phyloP scores from a whole-genome alignment of 2,888 invertebrate species.

The Onchidella celtica region DNA sequence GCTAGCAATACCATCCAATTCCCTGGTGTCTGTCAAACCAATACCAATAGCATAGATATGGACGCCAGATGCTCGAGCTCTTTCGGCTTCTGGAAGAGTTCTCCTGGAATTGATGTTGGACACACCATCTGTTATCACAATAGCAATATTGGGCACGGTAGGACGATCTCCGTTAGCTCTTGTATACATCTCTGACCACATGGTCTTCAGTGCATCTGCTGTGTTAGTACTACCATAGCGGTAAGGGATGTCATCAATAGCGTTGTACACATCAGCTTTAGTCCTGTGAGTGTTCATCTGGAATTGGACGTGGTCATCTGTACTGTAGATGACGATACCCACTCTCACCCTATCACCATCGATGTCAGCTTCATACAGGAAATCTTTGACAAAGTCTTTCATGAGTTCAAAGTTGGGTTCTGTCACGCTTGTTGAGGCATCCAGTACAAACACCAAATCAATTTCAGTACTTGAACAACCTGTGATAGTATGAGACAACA shows the following conservation, averaged over 20 bases:
- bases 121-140: slow-evolving; percentile 74
- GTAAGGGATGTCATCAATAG: too few relatives aligned
- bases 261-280: too few relatives aligned
- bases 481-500: too few relatives aligned
- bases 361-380: slow-evolving; percentile 61
- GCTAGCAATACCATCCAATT: slow-evolving; percentile 67
- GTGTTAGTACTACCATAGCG: too few relatives aligned
- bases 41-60: slow-evolving; percentile 63
- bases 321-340: too few relatives aligned
- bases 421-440: slow-evolving; percentile 74
- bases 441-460: slow-evolving; percentile 73
- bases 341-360: too few relatives aligned
- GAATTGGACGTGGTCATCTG: too few relatives aligned
- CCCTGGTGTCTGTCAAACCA: slow-evolving; percentile 63
- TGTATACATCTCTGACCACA: slow-evolving; percentile 66
- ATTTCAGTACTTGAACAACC: too few relatives aligned
- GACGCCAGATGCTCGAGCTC: slow-evolving; percentile 53
- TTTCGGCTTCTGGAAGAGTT: slow-evolving; percentile 71
- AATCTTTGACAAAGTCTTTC: slow-evolving; percentile 67
- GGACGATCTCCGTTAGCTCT: slow-evolving; percentile 69
- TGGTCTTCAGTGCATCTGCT: slow-evolving; percentile 69
- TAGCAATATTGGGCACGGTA: slow-evolving; percentile 65
- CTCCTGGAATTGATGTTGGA: slow-evolving; percentile 72
- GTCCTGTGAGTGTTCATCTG: too few relatives aligned
- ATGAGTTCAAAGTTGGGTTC: slow-evolving; percentile 66